phyloP scores from a whole-genome alignment of 2,797 vertebrate genomes.

The Malacoctenus gilli region DNA sequence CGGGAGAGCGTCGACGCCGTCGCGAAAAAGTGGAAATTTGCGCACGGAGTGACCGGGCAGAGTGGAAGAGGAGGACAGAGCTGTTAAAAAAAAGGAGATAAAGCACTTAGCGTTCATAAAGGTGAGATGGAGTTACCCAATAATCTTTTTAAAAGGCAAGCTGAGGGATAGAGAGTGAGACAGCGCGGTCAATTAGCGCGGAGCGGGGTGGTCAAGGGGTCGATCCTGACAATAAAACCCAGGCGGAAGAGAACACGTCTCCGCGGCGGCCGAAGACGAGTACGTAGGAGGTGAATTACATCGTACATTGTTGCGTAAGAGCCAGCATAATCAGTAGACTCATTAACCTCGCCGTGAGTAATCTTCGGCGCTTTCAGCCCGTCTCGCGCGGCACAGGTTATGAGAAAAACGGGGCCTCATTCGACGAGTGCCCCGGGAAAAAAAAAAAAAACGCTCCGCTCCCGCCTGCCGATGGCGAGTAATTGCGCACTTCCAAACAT shows the following conservation, averaged over 20 bases:
- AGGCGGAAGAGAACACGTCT: not conserved
- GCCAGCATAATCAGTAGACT: not conserved
- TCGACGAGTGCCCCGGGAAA: not conserved
- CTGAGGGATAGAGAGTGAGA: not conserved
- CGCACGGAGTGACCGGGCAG: conserved; percentile 1
- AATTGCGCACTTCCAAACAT: not conserved
- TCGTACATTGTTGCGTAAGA: not conserved
- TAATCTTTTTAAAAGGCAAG: not conserved
- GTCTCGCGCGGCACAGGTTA: too few species aligned
- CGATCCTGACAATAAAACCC: conserved; percentile 2
- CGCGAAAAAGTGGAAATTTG: conserved; percentile 10
- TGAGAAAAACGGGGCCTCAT: too few species aligned
- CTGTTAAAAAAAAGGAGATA: conserved; percentile 3
- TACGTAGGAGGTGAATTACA: conserved; percentile 7
- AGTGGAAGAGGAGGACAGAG: not conserved
- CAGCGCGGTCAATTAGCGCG: not conserved
- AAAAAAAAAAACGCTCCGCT: conserved; percentile 1
- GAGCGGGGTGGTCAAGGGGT: not conserved
- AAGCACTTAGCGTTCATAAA: conserved; percentile 6
- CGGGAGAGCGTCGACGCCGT: conserved; percentile 11
- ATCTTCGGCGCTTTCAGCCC: too few species aligned
- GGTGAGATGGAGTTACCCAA: conserved; percentile 6
- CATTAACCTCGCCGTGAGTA: too few species aligned
- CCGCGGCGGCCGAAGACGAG: not conserved
- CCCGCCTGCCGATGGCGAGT: not conserved